phyloP scores from a whole-genome alignment of 2,113 vertebrate species.

The Chrysochloris asiatica region DNA sequence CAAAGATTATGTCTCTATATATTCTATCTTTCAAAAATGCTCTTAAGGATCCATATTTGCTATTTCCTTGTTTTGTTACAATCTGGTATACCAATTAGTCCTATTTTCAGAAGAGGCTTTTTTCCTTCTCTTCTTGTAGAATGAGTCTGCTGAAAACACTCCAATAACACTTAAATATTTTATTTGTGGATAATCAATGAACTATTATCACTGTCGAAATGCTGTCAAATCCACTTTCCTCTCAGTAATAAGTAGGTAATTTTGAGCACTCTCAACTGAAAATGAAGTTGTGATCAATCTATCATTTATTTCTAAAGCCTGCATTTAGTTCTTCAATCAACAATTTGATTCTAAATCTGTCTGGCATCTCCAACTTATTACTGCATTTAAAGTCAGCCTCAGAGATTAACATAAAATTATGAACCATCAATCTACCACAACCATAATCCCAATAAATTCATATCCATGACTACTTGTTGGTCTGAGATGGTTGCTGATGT shows the following conservation, averaged over 20 bases:
- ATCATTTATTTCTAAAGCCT: constrained; percentile 48
- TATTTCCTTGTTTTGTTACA: constrained; percentile 2
- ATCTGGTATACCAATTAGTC: background rate
- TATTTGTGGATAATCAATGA: constrained; percentile 35
- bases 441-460: background rate
- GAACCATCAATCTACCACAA: background rate
- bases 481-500: too few relatives aligned
- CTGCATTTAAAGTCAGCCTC: background rate
- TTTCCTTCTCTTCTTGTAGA: constrained; percentile 16
- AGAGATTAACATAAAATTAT: background rate
- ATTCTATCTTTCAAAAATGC: background rate
- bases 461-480: background rate
- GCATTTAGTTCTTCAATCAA: constrained; percentile 50
- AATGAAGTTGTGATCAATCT: constrained; percentile 22
- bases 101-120: background rate
- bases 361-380: constrained; percentile 24
- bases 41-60: background rate
- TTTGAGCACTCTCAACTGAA: constrained; percentile 40
- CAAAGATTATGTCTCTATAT: background rate
- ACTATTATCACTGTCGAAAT: constrained; percentile 33
- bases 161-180: constrained; percentile 25
- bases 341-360: constrained; percentile 23
- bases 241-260: background rate
- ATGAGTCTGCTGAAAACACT: constrained; percentile 26
- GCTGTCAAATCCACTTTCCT: background rate